A percentile compares a stretch with the other conserved stretches of the same genome.
phyloP scores from a whole-genome alignment of 2,888 invertebrate genomes.

The Polydrusus tereticollis region DNA sequence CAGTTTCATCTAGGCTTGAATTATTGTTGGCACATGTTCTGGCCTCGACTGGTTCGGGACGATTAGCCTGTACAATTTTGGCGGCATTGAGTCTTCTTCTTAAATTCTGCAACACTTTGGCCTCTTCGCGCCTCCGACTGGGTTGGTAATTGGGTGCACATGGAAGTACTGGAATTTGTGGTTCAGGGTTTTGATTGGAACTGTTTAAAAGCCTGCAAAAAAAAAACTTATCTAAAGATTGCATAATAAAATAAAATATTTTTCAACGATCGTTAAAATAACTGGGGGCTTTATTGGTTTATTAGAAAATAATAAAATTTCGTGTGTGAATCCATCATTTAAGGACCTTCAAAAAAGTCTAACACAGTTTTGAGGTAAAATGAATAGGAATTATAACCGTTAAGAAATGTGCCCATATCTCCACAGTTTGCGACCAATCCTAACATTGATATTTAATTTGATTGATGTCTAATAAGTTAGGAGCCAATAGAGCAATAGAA shows the following conservation, averaged over 20 bases:
- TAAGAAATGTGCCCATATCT: no score
- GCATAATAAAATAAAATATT: not conserved
- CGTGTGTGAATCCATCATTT: no score
- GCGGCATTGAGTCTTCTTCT: conserved; percentile 75
- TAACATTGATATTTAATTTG: no score
- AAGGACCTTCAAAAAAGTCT: no score
- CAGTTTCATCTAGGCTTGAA: conserved; percentile 69
- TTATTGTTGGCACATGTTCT: conserved; percentile 59
- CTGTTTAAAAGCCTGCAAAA: conserved; percentile 39
- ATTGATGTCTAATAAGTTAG: no score
- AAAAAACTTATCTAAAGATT: not conserved
- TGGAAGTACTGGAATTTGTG: conserved; percentile 64
- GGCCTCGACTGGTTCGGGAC: conserved; percentile 63
- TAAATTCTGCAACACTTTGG: conserved; percentile 78
- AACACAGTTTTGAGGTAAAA: no score
- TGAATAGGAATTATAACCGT: no score
- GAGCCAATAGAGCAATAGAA: no score
- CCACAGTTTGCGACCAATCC: no score
- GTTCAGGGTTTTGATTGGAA: conserved; percentile 59
- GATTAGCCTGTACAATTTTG: conserved; percentile 70
- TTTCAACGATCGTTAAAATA: no score
- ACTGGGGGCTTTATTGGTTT: no score
- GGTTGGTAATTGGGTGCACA: conserved; percentile 71
- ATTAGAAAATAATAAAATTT: no score
- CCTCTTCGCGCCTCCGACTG: conserved; percentile 77